Evolutionary conservation across 1,140 invertebrate genomes (phyloP).

Genomic region (Brachionus rubens): DNA sequence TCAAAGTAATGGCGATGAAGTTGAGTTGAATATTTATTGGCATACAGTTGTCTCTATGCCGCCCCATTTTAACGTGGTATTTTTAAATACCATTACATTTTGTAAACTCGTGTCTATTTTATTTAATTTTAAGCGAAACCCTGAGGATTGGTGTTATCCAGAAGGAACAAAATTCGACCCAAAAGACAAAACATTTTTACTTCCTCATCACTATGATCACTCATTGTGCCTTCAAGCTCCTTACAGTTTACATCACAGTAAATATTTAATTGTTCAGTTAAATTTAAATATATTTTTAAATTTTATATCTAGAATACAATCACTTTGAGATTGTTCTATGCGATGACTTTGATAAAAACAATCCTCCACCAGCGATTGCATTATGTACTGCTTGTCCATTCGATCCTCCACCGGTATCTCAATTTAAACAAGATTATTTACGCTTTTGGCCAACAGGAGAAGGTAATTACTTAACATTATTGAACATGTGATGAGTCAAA

Average conservation of each 20-base stretch:
- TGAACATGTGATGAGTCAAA: not conserved
- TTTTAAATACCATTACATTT: too few relatives aligned
- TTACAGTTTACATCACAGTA: conserved; percentile 52
- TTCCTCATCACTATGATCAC: conserved; percentile 49
- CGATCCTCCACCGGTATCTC: conserved; percentile 51
- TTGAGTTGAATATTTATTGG: conserved; percentile 54
- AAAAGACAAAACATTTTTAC: conserved; percentile 49
- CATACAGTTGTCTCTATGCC: conserved; percentile 51
- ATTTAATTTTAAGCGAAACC: conserved; percentile 50
- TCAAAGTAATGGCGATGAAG: conserved; percentile 54
- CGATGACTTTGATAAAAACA: conserved; percentile 51
- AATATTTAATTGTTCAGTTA: conserved; percentile 15
- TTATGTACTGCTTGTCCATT: conserved; percentile 54
- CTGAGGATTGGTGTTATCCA: conserved; percentile 54
- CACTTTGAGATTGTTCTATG: conserved; percentile 55
- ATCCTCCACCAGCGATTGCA: conserved; percentile 52
- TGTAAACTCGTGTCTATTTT: too few relatives aligned
- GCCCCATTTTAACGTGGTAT: conserved; percentile 51
- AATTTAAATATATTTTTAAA: not conserved
- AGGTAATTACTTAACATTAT: conserved; percentile 48
- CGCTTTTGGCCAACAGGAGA: conserved; percentile 54
- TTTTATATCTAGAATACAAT: conserved; percentile 47
- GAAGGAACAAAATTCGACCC: conserved; percentile 50
- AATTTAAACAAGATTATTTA: conserved; percentile 55
- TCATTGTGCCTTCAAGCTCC: conserved; percentile 52